Base-by-base conservation (phyloP, 2,888 invertebrate species). In the Macropis europaea region DNA sequence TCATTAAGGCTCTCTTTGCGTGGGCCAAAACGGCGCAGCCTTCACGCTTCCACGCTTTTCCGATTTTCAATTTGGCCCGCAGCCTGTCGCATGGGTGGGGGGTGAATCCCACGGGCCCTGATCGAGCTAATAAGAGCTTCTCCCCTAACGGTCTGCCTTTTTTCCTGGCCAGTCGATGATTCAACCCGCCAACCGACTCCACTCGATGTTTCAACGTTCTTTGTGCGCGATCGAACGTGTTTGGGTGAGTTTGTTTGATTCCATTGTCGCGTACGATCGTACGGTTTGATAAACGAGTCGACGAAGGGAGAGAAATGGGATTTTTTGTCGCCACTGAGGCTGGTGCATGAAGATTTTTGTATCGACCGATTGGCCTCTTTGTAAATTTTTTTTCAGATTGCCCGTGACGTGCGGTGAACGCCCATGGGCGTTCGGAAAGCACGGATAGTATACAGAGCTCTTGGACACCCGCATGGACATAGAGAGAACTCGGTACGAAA, bases 31-130 rank as follows among this genome's bases (percentile, higher is more conserved):
- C 36, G 47, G 17, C 43, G 30, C 66, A 42, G 66, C 57, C 71
- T 70, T 74, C 62, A 74, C 74, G 76, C 67, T 61, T 73, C 68
- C 59, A 74, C 74, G 74, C 74, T 74, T 77, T 77, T 64, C 75
- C 63, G 68, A 77, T 72, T 77, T 76, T 77, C 76, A 75, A 75
- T 77, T 75, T 68, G 53, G 36, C 50, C 60, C 60, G 53, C 52
- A 22, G 32, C 43, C 34, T 15, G 17, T 15, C 6, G n/a, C 17
- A 7, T 28, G 53, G 15, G 32, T 0, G 19, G 26, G 40, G 42
- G 66, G 62, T 17, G 64, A 45, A 32, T 74, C 73, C 61, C 73
- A 66, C 52, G 70, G 56, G 52, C 42, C 22, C 48, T 13, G 62
- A 70, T 72, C 73, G 57, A 24, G 57, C 66, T 74, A 73, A 67